phyloP scores from a whole-genome alignment of 2,888 invertebrate genomes.

The Junonia oenone region DNA sequence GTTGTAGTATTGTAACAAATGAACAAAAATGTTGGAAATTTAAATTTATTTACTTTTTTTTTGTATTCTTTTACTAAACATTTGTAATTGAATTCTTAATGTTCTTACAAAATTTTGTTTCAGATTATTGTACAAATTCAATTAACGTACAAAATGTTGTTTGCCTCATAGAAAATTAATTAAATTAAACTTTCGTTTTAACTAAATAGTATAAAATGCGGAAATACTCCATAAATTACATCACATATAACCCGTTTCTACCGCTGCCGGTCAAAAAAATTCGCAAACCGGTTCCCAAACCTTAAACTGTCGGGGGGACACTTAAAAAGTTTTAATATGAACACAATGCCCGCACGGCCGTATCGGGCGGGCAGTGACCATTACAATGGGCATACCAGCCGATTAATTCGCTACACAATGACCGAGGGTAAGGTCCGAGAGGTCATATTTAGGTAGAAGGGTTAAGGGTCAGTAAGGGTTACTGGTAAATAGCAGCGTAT shows the following conservation, averaged over 20 bases:
- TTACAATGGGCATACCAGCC: conserved; percentile 66
- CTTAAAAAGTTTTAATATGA: conserved; percentile 70
- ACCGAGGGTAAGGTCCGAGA: conserved; percentile 59
- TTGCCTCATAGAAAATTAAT: neutral
- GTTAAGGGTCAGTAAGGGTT: conserved; percentile 71
- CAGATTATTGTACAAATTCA: neutral
- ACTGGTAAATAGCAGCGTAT: conserved; percentile 67
- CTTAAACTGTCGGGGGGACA: conserved; percentile 50
- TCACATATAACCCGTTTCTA: conserved; percentile 24
- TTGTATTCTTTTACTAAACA: neutral
- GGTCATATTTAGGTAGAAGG: conserved; percentile 77
- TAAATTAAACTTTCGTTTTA: neutral
- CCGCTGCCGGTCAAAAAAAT: conserved; percentile 31
- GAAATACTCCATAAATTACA: conserved; percentile 28
- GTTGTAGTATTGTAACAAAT: too few species aligned
- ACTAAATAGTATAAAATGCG: conserved; percentile 14
- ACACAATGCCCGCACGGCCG: conserved; percentile 56
- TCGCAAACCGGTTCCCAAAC: conserved; percentile 46
- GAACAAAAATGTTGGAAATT: too few species aligned
- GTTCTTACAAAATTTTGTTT: neutral
- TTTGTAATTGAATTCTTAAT: neutral
- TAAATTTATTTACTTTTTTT: too few species aligned
- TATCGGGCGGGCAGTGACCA: conserved; percentile 60
- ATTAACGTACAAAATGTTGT: too few species aligned
- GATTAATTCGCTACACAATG: conserved; percentile 74